phyloP scores from a whole-genome alignment of 92 coral and sea anemone species.

The Pocillopora meandrina region DNA sequence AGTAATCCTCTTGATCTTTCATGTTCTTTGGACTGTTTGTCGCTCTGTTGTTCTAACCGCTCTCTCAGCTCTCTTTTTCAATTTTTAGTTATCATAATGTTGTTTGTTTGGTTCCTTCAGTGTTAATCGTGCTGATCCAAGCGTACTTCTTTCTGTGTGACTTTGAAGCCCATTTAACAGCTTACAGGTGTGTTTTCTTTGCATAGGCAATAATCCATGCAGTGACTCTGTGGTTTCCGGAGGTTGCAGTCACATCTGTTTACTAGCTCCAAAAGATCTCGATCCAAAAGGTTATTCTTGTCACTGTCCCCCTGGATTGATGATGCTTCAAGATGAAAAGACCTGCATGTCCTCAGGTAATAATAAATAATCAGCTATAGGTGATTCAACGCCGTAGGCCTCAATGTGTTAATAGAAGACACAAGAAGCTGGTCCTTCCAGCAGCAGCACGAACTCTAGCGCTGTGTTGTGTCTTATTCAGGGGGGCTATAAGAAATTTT shows the following conservation, averaged over 20 bases:
- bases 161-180: neutral
- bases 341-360: slow-evolving; percentile 90
- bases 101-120: too few species aligned
- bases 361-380: neutral
- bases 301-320: slow-evolving; percentile 70
- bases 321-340: slow-evolving; percentile 61
- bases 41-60: neutral
- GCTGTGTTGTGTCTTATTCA: too few species aligned
- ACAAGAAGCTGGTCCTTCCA: too few species aligned
- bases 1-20: too few species aligned
- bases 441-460: too few species aligned
- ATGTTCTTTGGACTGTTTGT: neutral
- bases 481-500: too few species aligned
- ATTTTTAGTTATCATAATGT: too few species aligned
- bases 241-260: slow-evolving; percentile 88
- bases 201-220: slow-evolving; percentile 62
- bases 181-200: neutral
- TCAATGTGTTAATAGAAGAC: too few species aligned
- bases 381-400: too few species aligned
- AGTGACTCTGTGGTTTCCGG: slow-evolving; percentile 16
- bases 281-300: slow-evolving; percentile 59
- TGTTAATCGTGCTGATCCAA: too few species aligned
- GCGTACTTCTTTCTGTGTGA: too few species aligned
- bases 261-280: slow-evolving; percentile 63
- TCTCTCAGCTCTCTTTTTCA: too few species aligned